Conservation (phyloP, 2,113 vertebrate genomes). For the Camelus dromedarius region DNA sequence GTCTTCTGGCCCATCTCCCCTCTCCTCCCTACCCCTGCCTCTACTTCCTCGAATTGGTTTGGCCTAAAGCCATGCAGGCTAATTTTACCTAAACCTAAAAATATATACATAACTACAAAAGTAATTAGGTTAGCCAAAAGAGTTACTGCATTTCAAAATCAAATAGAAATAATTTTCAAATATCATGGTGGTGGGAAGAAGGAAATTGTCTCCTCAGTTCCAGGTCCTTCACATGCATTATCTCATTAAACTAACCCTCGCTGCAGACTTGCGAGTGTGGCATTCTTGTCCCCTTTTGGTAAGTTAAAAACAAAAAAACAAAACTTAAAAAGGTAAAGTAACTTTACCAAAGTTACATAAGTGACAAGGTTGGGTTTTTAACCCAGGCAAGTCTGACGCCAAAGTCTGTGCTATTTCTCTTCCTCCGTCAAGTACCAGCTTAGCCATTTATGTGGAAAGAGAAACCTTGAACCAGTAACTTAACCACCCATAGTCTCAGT, state of each 20-base stretch:
- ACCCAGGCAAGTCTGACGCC: background rate
- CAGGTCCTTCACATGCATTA: background rate
- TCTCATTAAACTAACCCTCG: background rate
- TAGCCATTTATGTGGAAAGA: background rate
- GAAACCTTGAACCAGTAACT: background rate
- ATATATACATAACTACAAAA: slow-evolving; percentile 3
- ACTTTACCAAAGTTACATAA: background rate
- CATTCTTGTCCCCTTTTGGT: background rate
- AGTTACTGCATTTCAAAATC: background rate
- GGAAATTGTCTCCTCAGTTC: background rate
- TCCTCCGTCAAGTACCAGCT: background rate
- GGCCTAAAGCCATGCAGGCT: background rate
- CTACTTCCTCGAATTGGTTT: background rate
- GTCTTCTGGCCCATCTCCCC: background rate
- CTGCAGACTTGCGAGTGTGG: background rate
- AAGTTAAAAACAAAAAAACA: background rate
- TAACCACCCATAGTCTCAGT: background rate
- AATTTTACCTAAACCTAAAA: slow-evolving; percentile 29
- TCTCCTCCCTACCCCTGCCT: background rate
- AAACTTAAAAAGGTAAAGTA: background rate
- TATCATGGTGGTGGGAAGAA: background rate
- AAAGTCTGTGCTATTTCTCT: background rate
- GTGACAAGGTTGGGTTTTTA: background rate
- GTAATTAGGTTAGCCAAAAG: background rate
- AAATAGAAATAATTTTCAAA: slow-evolving; percentile 4